Evolutionary conservation across 2,113 vertebrate genomes (phyloP).

Genomic region (Sapayoa aenigma): DNA sequence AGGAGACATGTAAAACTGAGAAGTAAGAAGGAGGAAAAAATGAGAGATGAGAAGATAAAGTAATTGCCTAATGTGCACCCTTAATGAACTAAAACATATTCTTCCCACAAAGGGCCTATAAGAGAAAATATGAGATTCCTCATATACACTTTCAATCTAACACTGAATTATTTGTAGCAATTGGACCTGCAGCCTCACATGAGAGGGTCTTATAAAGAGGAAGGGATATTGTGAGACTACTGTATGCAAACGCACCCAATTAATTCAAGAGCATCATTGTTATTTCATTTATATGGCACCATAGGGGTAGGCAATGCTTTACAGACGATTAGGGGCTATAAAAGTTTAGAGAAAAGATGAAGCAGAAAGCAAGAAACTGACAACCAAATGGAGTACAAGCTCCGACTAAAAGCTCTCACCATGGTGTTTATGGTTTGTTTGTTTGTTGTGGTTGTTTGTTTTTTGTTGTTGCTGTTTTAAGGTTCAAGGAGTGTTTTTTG

Average conservation of each 20-base stretch:
- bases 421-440: constrained; percentile 36
- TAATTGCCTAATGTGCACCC: constrained; percentile 52
- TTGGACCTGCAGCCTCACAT: background rate
- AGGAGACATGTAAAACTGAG: constrained; percentile 7
- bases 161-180: constrained; percentile 39
- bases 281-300: constrained; percentile 59
- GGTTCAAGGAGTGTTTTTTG: constrained; percentile 19
- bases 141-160: background rate
- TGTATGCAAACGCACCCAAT: constrained; percentile 45
- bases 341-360: constrained; percentile 58
- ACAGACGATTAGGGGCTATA: constrained; percentile 54
- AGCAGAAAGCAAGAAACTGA: constrained; percentile 27
- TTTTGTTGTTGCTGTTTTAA: background rate
- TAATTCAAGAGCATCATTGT: constrained; percentile 55
- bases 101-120: constrained; percentile 41
- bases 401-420: constrained; percentile 35
- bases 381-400: background rate
- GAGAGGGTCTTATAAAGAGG: constrained; percentile 2
- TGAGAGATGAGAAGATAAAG: background rate
- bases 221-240: constrained; percentile 2
- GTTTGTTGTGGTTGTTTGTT: background rate
- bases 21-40: background rate
- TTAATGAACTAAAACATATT: constrained; percentile 66
- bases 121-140: constrained; percentile 6
- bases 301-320: constrained; percentile 41